Evolutionary conservation across 2,797 vertebrate species (phyloP).

Genomic region (Darevskia nairensis): DNA sequence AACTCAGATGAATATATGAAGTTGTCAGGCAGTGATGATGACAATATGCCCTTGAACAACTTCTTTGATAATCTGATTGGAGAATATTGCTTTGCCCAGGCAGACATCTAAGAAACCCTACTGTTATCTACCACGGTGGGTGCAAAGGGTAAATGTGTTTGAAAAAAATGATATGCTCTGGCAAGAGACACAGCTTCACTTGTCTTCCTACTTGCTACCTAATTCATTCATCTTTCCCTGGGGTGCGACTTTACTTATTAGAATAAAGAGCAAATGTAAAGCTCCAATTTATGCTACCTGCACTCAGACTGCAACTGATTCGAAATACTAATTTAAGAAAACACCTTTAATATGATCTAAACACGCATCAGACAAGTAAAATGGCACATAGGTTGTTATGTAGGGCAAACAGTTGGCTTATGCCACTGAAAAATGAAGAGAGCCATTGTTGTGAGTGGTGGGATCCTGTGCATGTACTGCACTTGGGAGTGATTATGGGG

Average conservation of each 20-base stretch:
- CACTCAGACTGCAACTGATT: not conserved
- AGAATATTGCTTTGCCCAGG: slow-evolving; percentile 22
- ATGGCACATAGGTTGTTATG: not conserved
- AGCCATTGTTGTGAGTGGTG: not conserved
- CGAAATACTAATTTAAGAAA: not conserved
- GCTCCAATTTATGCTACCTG: not conserved
- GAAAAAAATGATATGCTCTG: slow-evolving; percentile 15
- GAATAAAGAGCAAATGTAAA: not conserved
- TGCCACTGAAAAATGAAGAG: not conserved
- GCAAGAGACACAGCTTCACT: not conserved
- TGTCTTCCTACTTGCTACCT: not conserved
- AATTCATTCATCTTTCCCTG: slow-evolving; percentile 12
- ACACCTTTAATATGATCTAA: not conserved
- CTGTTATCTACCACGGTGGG: not conserved
- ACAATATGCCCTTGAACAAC: slow-evolving; percentile 2
- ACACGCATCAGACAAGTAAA: not conserved
- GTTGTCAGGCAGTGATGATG: not conserved
- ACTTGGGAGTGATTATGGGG: not conserved
- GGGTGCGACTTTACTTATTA: not conserved
- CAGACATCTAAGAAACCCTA: slow-evolving; percentile 36
- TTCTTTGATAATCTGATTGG: slow-evolving; percentile 28
- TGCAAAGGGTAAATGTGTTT: slow-evolving; percentile 25
- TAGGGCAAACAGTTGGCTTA: not conserved
- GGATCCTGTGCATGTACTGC: not conserved
- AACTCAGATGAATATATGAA: not conserved